Base-by-base conservation (phyloP, 2,888 invertebrate genomes). In the Digitonthophagus gazella region DNA sequence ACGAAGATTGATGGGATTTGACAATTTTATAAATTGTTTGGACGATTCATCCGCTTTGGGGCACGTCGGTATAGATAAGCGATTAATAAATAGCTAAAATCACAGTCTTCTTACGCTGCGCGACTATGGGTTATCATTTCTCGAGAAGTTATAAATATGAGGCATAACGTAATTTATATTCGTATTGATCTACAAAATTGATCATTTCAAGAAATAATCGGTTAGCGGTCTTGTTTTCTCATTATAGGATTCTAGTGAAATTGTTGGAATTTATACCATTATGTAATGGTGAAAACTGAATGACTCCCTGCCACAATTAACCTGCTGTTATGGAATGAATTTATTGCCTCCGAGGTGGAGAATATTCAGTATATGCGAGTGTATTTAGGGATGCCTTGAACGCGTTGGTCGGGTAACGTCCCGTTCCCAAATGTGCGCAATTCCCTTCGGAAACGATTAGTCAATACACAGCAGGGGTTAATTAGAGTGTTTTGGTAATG, bases 381-480 rank as follows among this genome's bases (percentile, higher is more conserved):
- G 2, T 19, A 58, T 14, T 58, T 58, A 6, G 15, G 18, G 18
- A 58, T 11, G 58, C 14, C 18, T 58, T 58, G 58, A 58, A 58
- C 28, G 3, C 28, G 28, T 44, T 61, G 3, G 61, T n/a, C 19
- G 19, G 8, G 11, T 58, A 11, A n/a, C 57, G 6, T 1, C 1
- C 16, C 8, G 57, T 57, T 3, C 19, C 16, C 19, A 58, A 18
- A 61, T 20, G 18, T 11, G 61, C 15, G 20, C 61, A 61, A 61
- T 61, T 20, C 28, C 28, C 18, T 19, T 20, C 61, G 61, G 55
- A 65, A 55, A n/a, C 65, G 55, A 65, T 65, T 65, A 65, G 65
- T 65, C 65, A 65, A 65, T 65, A 65, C 19, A 16, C 19, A 55
- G 65, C 55, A 19, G 55, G 55, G 55, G 65, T 55, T 65, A 65